These are phyloP conservation scores for Lathronympha strigana DNA, from an alignment of 2,888 invertebrate genomes.

Conservation along the genomic window DNA sequence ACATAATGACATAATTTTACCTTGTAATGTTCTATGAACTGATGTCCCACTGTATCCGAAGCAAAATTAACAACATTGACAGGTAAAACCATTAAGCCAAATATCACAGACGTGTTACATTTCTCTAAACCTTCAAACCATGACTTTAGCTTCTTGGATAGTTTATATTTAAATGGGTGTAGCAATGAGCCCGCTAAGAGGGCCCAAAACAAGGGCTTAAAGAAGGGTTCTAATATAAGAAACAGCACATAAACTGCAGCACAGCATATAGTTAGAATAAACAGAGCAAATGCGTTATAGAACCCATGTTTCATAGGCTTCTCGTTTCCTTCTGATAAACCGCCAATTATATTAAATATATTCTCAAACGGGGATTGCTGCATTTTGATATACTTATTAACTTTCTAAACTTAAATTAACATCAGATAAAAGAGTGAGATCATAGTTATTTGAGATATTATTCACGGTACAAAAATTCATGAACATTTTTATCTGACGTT, in stretches of 20 bases:
- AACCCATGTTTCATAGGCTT: slow-evolving; percentile 96
- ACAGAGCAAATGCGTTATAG: slow-evolving; percentile 93
- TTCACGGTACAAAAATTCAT: slow-evolving; percentile 31
- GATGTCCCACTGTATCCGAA: slow-evolving; percentile 89
- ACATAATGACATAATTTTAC: slow-evolving; percentile 52
- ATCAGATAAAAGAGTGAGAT: slow-evolving; percentile 56
- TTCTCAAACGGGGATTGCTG: slow-evolving; percentile 87
- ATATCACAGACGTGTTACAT: slow-evolving; percentile 86
- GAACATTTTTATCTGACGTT: slow-evolving; percentile 34
- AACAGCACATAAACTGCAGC: slow-evolving; percentile 91
- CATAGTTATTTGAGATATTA: slow-evolving; percentile 57
- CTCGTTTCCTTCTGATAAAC: slow-evolving; percentile 90
- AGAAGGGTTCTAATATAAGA: slow-evolving; percentile 94
- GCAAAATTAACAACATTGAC: slow-evolving; percentile 89
- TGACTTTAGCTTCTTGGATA: slow-evolving; percentile 89
- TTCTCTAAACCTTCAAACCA: slow-evolving; percentile 91
- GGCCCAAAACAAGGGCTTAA: slow-evolving; percentile 98
- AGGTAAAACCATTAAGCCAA: slow-evolving; percentile 86
- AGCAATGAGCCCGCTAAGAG: slow-evolving; percentile 97
- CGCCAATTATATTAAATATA: slow-evolving; percentile 87
- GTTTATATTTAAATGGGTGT: slow-evolving; percentile 95
- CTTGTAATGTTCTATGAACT: slow-evolving; percentile 87
- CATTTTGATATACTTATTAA: slow-evolving; percentile 55
- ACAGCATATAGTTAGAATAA: slow-evolving; percentile 87
- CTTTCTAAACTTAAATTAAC: slow-evolving; percentile 39